Evolutionary conservation across 1,140 invertebrate genomes (phyloP).

Genomic region (Apis mellifera): DNA sequence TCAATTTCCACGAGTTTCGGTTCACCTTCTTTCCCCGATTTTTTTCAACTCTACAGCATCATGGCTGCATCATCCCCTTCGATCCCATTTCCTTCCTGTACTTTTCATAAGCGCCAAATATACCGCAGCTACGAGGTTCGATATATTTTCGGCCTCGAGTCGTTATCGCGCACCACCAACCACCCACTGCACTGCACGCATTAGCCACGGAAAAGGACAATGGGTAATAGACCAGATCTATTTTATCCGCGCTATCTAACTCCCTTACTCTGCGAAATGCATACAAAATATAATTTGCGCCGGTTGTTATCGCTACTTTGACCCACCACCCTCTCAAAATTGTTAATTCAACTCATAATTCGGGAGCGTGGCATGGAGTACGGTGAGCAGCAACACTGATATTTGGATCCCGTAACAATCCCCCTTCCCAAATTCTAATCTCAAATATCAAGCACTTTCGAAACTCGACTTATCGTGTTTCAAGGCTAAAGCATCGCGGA

Average conservation of each 20-base stretch:
- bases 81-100: constrained; percentile 16
- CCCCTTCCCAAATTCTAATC: too few relatives aligned
- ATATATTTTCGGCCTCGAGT: constrained; percentile 12
- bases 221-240: background rate
- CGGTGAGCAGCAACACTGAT: too few relatives aligned
- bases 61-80: background rate
- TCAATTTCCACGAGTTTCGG: background rate
- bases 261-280: background rate
- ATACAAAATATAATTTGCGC: background rate
- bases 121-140: background rate
- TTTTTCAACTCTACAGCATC: background rate
- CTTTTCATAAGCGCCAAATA: constrained; percentile 21
- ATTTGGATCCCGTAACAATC: background rate
- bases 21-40: background rate
- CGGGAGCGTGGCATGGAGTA: too few relatives aligned
- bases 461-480: constrained; percentile 3
- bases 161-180: background rate
- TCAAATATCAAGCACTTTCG: background rate
- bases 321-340: background rate
- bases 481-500: background rate
- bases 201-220: background rate
- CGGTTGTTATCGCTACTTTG: too few relatives aligned
- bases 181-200: background rate
- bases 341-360: background rate
- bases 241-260: background rate